These are phyloP conservation scores for Myotis daubentonii DNA, from an alignment of 2,797 vertebrate species.

Conservation along the genomic window DNA sequence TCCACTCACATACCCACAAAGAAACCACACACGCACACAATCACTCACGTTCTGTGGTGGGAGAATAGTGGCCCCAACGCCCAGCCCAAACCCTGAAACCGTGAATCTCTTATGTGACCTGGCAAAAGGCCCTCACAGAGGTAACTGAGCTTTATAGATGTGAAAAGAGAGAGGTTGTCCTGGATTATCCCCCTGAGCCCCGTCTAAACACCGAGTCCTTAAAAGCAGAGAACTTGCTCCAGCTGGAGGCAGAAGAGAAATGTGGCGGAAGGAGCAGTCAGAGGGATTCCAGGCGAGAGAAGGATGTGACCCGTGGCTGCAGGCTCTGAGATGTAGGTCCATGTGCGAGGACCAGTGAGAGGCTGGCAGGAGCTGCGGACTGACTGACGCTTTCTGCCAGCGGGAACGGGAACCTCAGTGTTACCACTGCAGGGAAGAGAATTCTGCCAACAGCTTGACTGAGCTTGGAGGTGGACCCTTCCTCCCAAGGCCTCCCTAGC, in stretches of 20 bases:
- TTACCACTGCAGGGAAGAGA: not conserved
- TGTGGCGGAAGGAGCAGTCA: not conserved
- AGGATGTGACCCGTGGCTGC: accelerated
- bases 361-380: not conserved
- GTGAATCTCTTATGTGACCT: too few species aligned
- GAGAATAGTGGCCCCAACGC: not conserved
- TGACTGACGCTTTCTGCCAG: not conserved
- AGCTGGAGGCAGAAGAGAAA: not conserved
- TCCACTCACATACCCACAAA: too few species aligned
- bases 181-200: not conserved
- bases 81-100: not conserved
- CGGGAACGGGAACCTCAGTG: not conserved
- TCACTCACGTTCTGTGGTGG: not conserved
- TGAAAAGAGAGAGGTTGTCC: not conserved
- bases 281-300: not conserved
- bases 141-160: not conserved
- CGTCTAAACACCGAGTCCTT: too few species aligned
- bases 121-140: not conserved
- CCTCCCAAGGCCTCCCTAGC: not conserved
- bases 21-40: not conserved
- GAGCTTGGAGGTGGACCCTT: not conserved
- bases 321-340: not conserved
- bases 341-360: accelerated
- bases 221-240: not conserved
- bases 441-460: not conserved